These are phyloP conservation scores for Enteromius thamalakanensis DNA, from an alignment of 2,797 vertebrate genomes.

Conservation along the genomic window DNA sequence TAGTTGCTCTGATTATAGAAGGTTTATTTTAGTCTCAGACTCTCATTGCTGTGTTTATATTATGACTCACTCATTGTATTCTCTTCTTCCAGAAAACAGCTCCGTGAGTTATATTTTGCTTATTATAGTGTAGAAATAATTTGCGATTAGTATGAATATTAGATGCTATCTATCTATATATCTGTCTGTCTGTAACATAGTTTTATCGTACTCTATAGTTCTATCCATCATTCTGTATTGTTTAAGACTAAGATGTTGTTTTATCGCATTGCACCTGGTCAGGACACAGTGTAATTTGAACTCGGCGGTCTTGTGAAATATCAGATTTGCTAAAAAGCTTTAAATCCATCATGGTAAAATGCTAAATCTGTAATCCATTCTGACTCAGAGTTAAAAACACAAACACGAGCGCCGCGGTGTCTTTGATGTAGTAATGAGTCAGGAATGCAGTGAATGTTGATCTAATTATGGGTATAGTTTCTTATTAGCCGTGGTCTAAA, in stretches of 20 bases:
- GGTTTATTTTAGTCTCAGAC: conserved; percentile 26
- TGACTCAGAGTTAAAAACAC: conserved; percentile 41
- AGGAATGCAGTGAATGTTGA: conserved; percentile 59
- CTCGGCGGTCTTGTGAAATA: conserved; percentile 8
- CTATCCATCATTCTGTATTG: background rate
- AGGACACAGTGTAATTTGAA: background rate
- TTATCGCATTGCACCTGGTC: background rate
- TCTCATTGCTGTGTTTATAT: conserved; percentile 17
- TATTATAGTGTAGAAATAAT: background rate
- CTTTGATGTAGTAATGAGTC: conserved; percentile 45
- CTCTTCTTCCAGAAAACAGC: conserved; percentile 21
- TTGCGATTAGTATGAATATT: conserved; percentile 11
- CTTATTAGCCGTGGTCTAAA: conserved; percentile 32
- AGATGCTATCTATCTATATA: background rate
- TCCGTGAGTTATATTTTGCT: conserved; percentile 2
- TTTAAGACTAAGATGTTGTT: background rate
- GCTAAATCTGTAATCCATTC: conserved; percentile 50
- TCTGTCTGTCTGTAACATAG: background rate
- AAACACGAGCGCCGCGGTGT: conserved; percentile 24
- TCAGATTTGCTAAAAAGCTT: background rate
- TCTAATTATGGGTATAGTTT: conserved; percentile 51
- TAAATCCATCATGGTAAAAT: conserved; percentile 28
- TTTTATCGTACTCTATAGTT: background rate
- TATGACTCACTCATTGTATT: conserved; percentile 11
- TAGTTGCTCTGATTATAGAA: background rate